Evolutionary conservation across 2,113 vertebrate genomes (phyloP).

Genomic region (Panthera leo): DNA sequence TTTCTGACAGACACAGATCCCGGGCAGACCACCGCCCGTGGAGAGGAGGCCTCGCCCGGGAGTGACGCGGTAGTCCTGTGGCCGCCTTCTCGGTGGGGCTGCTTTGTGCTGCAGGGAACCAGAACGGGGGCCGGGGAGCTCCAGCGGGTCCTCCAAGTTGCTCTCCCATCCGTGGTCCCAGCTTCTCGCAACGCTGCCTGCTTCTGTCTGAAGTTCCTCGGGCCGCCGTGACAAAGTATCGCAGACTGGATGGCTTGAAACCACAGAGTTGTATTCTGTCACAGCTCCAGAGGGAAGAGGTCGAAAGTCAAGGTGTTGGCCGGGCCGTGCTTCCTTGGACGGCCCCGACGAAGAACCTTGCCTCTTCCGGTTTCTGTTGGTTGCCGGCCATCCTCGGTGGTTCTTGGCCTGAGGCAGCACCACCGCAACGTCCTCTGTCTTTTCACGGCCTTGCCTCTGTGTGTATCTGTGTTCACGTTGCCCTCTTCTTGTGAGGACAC

Average conservation of each 20-base stretch:
- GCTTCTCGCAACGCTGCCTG: background rate
- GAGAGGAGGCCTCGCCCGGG: background rate
- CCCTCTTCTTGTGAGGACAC: background rate
- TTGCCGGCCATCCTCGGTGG: background rate
- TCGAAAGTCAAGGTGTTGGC: background rate
- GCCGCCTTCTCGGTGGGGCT: background rate
- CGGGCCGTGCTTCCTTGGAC: background rate
- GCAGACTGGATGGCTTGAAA: too few species aligned
- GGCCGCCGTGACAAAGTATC: background rate
- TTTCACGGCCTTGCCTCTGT: background rate
- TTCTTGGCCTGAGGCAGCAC: background rate
- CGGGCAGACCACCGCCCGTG: rapidly evolving
- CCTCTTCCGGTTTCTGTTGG: background rate
- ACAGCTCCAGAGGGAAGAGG: too few species aligned
- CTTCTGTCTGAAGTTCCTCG: background rate
- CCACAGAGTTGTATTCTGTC: background rate
- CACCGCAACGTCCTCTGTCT: background rate
- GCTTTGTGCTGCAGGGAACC: background rate
- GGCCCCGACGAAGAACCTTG: background rate
- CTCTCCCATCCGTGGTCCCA: background rate
- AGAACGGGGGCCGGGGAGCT: background rate
- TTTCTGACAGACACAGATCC: background rate
- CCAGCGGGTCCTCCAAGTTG: background rate
- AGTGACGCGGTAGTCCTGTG: background rate
- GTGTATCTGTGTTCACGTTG: background rate